Evolutionary conservation across 2,888 invertebrate genomes (phyloP), one percentile per base, ranked within the genome.

Genomic region (Folsomia manolachei): DNA sequence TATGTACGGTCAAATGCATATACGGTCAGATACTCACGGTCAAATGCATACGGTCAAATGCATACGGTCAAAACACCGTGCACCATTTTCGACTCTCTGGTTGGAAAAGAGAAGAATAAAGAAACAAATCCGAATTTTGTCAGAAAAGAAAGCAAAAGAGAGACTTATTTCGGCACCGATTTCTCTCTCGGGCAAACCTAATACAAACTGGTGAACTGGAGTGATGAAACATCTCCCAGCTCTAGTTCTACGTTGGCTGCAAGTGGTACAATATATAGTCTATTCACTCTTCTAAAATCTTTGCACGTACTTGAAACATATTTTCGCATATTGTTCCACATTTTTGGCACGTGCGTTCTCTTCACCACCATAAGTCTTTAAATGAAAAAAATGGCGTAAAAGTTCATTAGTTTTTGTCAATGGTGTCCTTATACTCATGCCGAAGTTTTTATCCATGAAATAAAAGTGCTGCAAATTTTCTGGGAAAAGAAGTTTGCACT

Each of bases 281-380:
- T 18, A 56, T 19, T 19, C 56, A 18, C 19, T 7, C 7, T 56
- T 27, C 19, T n/a, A n/a, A n/a, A 70, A 27, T 63, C 70, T 25
- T 52, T 64, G 64, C 70, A 70, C 70, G 64, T 64, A 70, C 51
- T 70, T 51, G 39, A 63, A 63, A 51, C 69, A 63, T 69, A 69
- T 69, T 70, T 70, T 63, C 56, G 53, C 52, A 64, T 64, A 69
- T 69, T 69, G 69, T 69, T 61, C 69, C 69, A 69, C 61, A 70
- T 70, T 63, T 69, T 64, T 63, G 64, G 63, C 70, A 70, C 70
- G 70, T 64, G 70, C 39, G 26, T 63, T 56, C 63, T 64, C 56
- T 66, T 27, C 18, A 39, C 39, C 7, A 14, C 4, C 14, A 39
- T 9, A 39, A 39, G 39, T 9, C 39, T n/a, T n/a, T n/a, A n/a